Conservation (phyloP, 2,888 invertebrate species). For the Thumatha senex region DNA sequence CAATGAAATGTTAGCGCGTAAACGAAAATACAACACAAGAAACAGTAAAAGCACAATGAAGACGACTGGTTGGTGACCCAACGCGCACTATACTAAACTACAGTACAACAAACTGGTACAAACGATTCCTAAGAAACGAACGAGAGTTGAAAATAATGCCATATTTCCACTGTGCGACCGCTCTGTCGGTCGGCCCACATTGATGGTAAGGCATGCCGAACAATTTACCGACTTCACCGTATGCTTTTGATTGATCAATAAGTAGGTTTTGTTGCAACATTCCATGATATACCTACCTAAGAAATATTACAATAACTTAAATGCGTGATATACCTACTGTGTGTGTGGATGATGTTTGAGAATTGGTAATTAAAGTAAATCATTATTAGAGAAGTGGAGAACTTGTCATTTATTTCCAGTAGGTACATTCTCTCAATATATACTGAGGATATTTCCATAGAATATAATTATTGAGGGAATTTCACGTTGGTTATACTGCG, state of each 20-base stretch:
- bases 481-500: too few species aligned
- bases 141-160: slow-evolving; percentile 29
- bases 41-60: slow-evolving; percentile 5
- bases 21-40: slow-evolving; percentile 8
- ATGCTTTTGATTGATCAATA: background rate
- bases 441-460: too few species aligned
- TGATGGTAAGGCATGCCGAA: slow-evolving; percentile 15
- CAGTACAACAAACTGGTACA: slow-evolving; percentile 2
- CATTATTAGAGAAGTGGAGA: too few species aligned
- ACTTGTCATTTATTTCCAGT: too few species aligned
- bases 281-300: background rate
- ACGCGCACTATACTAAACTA: slow-evolving; percentile 30
- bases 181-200: slow-evolving; percentile 34
- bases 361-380: too few species aligned
- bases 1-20: slow-evolving; percentile 13
- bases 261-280: too few species aligned
- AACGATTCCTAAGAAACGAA: slow-evolving; percentile 21
- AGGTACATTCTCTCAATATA: too few species aligned
- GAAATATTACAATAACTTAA: background rate
- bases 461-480: too few species aligned
- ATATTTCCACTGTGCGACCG: slow-evolving; percentile 26
- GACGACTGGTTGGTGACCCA: slow-evolving; percentile 23
- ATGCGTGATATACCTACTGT: background rate
- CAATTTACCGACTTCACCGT: slow-evolving; percentile 9
- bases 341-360: too few species aligned